Conservation (phyloP, 2,113 vertebrate species). For the Stercorarius parasiticus region DNA sequence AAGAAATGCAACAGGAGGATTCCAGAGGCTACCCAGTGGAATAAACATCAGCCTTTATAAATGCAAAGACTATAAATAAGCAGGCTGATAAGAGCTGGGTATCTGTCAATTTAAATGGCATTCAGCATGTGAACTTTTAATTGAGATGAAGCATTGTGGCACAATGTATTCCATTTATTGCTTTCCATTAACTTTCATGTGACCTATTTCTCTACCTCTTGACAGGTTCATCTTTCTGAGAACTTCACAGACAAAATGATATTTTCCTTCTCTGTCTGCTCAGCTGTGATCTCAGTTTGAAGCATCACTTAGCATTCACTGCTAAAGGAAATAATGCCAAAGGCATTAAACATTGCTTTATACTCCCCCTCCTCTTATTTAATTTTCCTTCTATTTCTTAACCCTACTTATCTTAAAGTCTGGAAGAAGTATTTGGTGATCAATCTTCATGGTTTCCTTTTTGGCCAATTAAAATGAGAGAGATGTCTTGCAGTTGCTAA, state of each 20-base stretch:
- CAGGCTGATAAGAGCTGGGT: constrained; percentile 16
- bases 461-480: background rate
- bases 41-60: constrained; percentile 68
- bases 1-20: constrained; percentile 48
- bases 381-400: background rate
- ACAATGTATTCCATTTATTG: constrained; percentile 50
- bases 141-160: constrained; percentile 55
- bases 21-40: constrained; percentile 30
- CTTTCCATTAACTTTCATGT: constrained; percentile 58
- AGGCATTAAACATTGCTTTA: background rate
- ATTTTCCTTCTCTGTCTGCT: constrained; percentile 32
- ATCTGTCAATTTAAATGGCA: constrained; percentile 64
- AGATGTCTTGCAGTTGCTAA: background rate
- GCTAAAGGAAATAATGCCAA: constrained; percentile 41
- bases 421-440: background rate
- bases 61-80: constrained; percentile 24
- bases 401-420: background rate
- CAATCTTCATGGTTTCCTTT: background rate
- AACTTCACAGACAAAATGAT: constrained; percentile 58
- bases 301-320: constrained; percentile 54
- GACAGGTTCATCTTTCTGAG: constrained; percentile 67
- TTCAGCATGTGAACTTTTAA: constrained; percentile 67
- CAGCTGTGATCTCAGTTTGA: constrained; percentile 64
- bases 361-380: background rate
- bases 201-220: constrained; percentile 65